These are phyloP conservation scores for Pygocentrus nattereri DNA, from an alignment of 2,797 vertebrate genomes.

Conservation along the genomic window DNA sequence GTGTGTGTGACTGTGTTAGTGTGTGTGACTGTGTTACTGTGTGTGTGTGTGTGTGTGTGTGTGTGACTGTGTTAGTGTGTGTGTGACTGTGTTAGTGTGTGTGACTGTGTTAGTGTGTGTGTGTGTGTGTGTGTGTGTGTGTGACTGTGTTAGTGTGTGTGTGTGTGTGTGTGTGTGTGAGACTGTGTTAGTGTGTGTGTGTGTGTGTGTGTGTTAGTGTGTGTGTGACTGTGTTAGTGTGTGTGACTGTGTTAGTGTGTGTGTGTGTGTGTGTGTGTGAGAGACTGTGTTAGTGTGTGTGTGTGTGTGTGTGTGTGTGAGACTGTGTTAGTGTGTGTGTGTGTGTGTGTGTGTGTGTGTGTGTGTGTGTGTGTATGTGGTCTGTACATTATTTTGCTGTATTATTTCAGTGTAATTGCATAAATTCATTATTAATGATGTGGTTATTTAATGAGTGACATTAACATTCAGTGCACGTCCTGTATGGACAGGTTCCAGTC, in stretches of 20 bases:
- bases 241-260: slow-evolving; percentile 40
- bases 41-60: slow-evolving; percentile 21
- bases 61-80: slow-evolving; percentile 20
- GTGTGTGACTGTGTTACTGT: too few relatives aligned
- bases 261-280: slow-evolving; percentile 8
- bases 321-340: slow-evolving; percentile 31
- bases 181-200: too few relatives aligned
- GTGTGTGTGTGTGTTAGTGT: slow-evolving; percentile 17
- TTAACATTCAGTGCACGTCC: too few relatives aligned
- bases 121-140: slow-evolving; percentile 22
- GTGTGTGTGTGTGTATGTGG: too few relatives aligned
- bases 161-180: slow-evolving; percentile 28
- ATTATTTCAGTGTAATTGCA: too few relatives aligned
- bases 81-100: slow-evolving; percentile 34
- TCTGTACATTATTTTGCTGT: too few relatives aligned
- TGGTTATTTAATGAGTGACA: too few relatives aligned
- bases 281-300: too few relatives aligned
- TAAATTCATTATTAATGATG: too few relatives aligned
- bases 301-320: slow-evolving; percentile 25
- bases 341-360: slow-evolving; percentile 22
- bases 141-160: slow-evolving; percentile 26
- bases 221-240: slow-evolving; percentile 27
- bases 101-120: too few relatives aligned
- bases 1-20: too few relatives aligned
- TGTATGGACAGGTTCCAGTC: too few relatives aligned